Percentiles rank a stretch among this genome's conserved stretches.
phyloP scores from a whole-genome alignment of 2,888 invertebrate species.

The Ecliptopera silaceata region DNA sequence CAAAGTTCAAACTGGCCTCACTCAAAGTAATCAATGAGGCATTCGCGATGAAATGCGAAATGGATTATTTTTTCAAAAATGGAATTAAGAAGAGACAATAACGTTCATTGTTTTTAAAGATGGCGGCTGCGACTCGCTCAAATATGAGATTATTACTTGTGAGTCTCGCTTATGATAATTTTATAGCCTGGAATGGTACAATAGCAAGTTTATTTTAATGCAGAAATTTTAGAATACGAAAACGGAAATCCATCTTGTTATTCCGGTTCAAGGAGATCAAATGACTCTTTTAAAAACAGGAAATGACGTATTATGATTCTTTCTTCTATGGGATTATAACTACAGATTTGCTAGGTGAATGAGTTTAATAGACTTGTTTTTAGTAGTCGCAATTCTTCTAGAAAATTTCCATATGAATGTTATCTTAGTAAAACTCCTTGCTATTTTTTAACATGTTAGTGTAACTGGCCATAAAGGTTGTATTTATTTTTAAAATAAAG shows the following conservation, averaged over 20 bases:
- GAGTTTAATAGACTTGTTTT: background rate
- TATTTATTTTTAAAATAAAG: background rate
- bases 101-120: conserved; percentile 82
- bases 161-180: conserved; percentile 73
- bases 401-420: conserved; percentile 3
- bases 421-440: background rate
- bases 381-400: background rate
- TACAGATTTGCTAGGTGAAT: conserved; percentile 15
- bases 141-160: conserved; percentile 76
- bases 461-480: background rate
- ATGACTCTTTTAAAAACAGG: conserved; percentile 54
- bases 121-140: conserved; percentile 70
- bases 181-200: conserved; percentile 65
- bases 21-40: conserved; percentile 63
- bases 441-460: background rate
- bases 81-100: conserved; percentile 83
- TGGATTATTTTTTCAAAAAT: conserved; percentile 83
- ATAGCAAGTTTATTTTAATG: conserved; percentile 61
- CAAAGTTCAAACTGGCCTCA: conserved; percentile 49
- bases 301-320: conserved; percentile 53
- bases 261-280: conserved; percentile 55
- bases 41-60: conserved; percentile 78
- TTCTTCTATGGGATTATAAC: conserved; percentile 40
- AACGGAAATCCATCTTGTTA: conserved; percentile 61
- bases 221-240: conserved; percentile 52